A percentile compares a stretch with the other conserved stretches of the same genome.
Evolutionary conservation across 30 jellyfish, hydroid and myxozoan genomes (phyloP).

Genomic region (Euphysa ruthae): DNA sequence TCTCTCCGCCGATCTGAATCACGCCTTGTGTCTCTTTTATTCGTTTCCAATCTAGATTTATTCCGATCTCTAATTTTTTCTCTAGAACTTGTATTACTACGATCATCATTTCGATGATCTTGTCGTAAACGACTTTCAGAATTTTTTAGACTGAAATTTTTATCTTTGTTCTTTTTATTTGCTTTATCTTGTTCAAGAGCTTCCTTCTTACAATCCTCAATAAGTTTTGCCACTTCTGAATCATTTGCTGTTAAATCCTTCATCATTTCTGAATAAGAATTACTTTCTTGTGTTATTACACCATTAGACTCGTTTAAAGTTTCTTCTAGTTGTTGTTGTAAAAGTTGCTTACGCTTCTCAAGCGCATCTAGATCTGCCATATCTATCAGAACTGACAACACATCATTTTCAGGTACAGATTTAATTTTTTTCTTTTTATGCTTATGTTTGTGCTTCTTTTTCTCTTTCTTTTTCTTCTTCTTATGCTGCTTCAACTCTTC

Average conservation of each 20-base stretch:
- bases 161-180: slow-evolving; percentile 6
- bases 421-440: slow-evolving; percentile 33
- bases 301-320: neutral
- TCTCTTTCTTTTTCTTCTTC: slow-evolving; percentile 19
- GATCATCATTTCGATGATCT: neutral
- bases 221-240: slow-evolving; percentile 26
- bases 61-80: too few species aligned
- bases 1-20: too few species aligned
- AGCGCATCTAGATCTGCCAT: slow-evolving; percentile 68
- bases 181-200: slow-evolving; percentile 12
- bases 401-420: slow-evolving; percentile 15
- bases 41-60: too few species aligned
- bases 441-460: slow-evolving; percentile 34
- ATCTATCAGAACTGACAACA: slow-evolving; percentile 26
- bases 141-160: neutral
- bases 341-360: slow-evolving; percentile 48
- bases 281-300: neutral
- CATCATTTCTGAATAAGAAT: slow-evolving; percentile 29
- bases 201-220: slow-evolving; percentile 29
- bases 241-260: slow-evolving; percentile 35
- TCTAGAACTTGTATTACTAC: slow-evolving; percentile 2
- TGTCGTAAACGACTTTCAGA: neutral
- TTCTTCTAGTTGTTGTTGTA: slow-evolving; percentile 67
- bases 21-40: too few species aligned
- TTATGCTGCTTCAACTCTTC: too few species aligned